Conservation (phyloP, 2,113 vertebrate species). For the Ciconia maguari region DNA sequence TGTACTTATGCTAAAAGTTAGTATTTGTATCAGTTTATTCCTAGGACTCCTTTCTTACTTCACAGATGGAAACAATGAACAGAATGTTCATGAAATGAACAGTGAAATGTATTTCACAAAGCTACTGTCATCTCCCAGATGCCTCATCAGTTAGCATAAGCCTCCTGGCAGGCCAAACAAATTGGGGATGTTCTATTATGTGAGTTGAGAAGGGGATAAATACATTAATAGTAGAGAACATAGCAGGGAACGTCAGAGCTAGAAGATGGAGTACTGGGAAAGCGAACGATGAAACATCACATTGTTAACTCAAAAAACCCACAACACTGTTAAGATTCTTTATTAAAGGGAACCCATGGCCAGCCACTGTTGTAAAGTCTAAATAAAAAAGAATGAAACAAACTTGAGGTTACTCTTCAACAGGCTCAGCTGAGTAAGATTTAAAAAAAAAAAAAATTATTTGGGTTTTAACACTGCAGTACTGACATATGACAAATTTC, state of each 20-base stretch:
- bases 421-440: not conserved
- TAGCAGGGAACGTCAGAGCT: not conserved
- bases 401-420: not conserved
- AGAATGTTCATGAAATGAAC: not conserved
- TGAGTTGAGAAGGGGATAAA: not conserved
- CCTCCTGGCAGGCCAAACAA: not conserved
- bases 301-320: not conserved
- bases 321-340: not conserved
- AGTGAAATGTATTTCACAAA: not conserved
- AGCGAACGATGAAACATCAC: not conserved
- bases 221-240: not conserved
- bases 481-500: not conserved
- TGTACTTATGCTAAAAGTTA: not conserved
- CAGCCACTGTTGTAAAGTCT: not conserved
- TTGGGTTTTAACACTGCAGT: not conserved
- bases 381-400: not conserved
- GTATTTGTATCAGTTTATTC: not conserved
- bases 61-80: not conserved
- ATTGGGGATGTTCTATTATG: not conserved
- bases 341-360: not conserved
- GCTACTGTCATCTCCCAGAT: not conserved
- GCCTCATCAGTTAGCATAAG: not conserved
- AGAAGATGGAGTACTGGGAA: not conserved
- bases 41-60: not conserved
- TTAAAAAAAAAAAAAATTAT: not conserved